These are phyloP conservation scores for Oncorhynchus keta DNA, from an alignment of 2,113 vertebrate species.

Conservation along the genomic window DNA sequence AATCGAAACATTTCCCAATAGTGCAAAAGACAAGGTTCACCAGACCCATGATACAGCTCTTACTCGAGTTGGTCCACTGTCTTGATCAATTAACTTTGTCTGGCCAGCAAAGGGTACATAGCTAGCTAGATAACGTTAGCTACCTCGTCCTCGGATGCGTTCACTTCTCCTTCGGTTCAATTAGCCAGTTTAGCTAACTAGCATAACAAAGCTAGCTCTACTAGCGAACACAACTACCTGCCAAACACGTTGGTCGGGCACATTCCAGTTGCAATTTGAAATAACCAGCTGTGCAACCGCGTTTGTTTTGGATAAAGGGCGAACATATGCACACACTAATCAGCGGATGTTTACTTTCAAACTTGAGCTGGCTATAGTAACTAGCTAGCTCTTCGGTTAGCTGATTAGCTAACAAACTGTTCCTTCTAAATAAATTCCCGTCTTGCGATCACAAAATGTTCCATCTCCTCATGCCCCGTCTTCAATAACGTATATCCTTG, in stretches of 20 bases:
- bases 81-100: no score
- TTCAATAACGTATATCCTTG: not conserved
- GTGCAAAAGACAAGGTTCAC: conserved; percentile 78
- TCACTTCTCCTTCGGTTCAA: no score
- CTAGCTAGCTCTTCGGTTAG: not conserved
- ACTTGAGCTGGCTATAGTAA: conserved; percentile 11
- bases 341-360: conserved; percentile 71
- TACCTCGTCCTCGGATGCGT: no score
- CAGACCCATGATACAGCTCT: conserved; percentile 74
- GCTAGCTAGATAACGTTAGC: no score
- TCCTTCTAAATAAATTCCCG: conserved; percentile 37
- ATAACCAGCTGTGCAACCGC: not conserved
- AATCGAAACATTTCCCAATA: conserved; percentile 78
- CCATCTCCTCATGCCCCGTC: conserved; percentile 6
- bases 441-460: not conserved
- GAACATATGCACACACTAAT: not conserved
- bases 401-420: not conserved
- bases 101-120: no score
- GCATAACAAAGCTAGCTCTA: no score
- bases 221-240: no score
- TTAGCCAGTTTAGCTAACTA: no score
- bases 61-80: no score
- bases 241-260: no score
- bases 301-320: not conserved
- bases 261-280: not conserved